Evolutionary conservation across 2,797 vertebrate genomes (phyloP), one percentile per base, ranked within the genome.

Genomic region (Limosa lapponica): DNA sequence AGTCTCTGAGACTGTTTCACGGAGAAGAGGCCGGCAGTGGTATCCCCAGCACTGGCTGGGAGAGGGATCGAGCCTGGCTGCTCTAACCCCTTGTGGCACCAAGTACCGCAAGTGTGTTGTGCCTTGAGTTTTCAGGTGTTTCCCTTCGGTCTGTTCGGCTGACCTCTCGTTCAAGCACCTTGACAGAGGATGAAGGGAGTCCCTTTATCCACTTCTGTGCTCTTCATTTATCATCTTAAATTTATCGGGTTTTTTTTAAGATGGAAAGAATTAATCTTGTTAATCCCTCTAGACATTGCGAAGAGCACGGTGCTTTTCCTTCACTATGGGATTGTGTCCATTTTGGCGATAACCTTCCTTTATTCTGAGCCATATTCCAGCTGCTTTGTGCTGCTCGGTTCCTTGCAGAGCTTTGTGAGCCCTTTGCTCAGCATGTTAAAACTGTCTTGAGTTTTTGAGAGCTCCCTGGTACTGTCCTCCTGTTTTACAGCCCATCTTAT

Each of bases 31-130:
- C 11, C 22, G 11, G 4, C 70, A 65, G 28, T 17, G n/a, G 4
- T 30, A 51, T 46, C 23, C 14, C 25, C 20, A 82, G 8, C 2
- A 1, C n/a, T 65, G 66, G 12, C 32, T 52, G 46, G 28, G 36
- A 41, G 25, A 58, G 22, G 18, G 34, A 44, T 7, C 46, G 49
- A 84, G 16, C 65, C 39, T 25, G 43, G 39, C 81, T 89, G 64
- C 81, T 3, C 0, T 69, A 51, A 54, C 4, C 4, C 8, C 39
- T 51, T 32, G 32, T 48, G 44, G 65, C 44, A 48, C 41, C 0
- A 0, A 62, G 37, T 41, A 14, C 61, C 20, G 13, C 0, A 0
- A 55, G 13, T 28, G 41, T 71, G 41, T 65, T 78, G 39, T 80
- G 36, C 65, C 46, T 84, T 61, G 37, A 65, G 16, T 52, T 92